A percentile compares a stretch with the other conserved stretches of the same genome.
phyloP scores from a whole-genome alignment of 2,888 invertebrate genomes.

The Philereme transversata region DNA sequence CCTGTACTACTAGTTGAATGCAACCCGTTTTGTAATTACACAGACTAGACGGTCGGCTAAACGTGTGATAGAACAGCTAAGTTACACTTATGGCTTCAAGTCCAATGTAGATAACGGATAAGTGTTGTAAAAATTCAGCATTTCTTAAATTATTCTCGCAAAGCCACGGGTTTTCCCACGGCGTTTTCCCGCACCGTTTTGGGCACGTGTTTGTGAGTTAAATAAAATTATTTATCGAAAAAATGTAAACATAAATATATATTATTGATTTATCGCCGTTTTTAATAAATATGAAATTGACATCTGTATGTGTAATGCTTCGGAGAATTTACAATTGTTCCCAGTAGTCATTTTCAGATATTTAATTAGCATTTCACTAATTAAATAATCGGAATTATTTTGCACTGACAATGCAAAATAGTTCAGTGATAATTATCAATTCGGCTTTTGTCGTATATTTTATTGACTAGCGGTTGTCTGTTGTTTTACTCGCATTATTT shows the following conservation, averaged over 20 bases:
- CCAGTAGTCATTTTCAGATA: slow-evolving; percentile 10
- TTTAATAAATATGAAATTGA: slow-evolving; percentile 4
- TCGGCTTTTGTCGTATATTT: too few species aligned
- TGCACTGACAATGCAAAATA: neutral
- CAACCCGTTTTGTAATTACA: slow-evolving; percentile 16
- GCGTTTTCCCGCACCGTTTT: too few species aligned
- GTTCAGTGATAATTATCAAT: too few species aligned
- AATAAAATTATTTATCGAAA: too few species aligned
- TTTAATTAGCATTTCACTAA: slow-evolving; percentile 15
- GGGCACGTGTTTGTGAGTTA: too few species aligned
- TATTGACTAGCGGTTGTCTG: too few species aligned
- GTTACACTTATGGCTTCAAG: neutral
- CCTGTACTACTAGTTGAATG: slow-evolving; percentile 11
- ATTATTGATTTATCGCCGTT: too few species aligned
- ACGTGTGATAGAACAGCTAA: slow-evolving; percentile 13
- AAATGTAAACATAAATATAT: too few species aligned
- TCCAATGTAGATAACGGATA: slow-evolving; percentile 3
- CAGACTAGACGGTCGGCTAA: slow-evolving; percentile 10
- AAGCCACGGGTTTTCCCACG: too few species aligned
- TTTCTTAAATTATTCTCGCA: neutral
- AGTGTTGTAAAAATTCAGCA: neutral
- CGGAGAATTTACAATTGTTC: slow-evolving; percentile 12
- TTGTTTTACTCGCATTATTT: too few species aligned
- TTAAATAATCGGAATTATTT: slow-evolving; percentile 12
- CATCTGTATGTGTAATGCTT: slow-evolving; percentile 9